Evolutionary conservation across 1,140 invertebrate genomes (phyloP), one percentile per base, ranked within the genome.

Genomic region (Bombus superbus): DNA sequence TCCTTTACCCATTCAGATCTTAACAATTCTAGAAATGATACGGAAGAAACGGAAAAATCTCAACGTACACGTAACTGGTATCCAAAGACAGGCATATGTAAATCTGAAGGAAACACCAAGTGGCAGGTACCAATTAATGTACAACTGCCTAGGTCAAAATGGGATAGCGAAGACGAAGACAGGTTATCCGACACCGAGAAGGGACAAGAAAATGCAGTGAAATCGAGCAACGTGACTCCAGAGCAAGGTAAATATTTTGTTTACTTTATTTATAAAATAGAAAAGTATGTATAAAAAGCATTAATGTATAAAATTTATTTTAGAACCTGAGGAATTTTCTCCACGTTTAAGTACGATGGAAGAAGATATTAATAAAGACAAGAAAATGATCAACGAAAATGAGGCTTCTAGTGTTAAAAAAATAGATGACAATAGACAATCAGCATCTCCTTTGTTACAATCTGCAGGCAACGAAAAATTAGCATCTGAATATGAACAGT

Each of bases 401-500:
- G 88, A 91, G 69, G 80, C 83, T 35, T 62, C 32, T 35, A 69
- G 13, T 64, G 28, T 72, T 81, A 87, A 87, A n/a, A 68, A 85
- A 64, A 32, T 42, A 4, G 80, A 92, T 10, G 72, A 88, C 42
- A 38, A 73, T 57, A n/a, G 79, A 85, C 47, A 80, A 88, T 15
- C 86, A 32, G 32, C 72, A 38, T 82, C 88, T 35, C 76, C 85
- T 68, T 81, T 42, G 35, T 25, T 80, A 25, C 85, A 84, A 25
- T 80, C 89, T 13, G 64, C 85, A 5, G 89, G 92, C 40, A 90
- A 93, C 32, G 93, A 95, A 59, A 95, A 95, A 71, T 87, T 95
- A 53, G 94, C 91, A 0, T 95, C 95, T 0, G 95, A 95, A 68
- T 95, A 95, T 53, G 95, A 95, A 72, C 94, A 95, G 74, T 95